Base-by-base conservation (phyloP, 2,888 invertebrate species). In the Halocaridina rubra region DNA sequence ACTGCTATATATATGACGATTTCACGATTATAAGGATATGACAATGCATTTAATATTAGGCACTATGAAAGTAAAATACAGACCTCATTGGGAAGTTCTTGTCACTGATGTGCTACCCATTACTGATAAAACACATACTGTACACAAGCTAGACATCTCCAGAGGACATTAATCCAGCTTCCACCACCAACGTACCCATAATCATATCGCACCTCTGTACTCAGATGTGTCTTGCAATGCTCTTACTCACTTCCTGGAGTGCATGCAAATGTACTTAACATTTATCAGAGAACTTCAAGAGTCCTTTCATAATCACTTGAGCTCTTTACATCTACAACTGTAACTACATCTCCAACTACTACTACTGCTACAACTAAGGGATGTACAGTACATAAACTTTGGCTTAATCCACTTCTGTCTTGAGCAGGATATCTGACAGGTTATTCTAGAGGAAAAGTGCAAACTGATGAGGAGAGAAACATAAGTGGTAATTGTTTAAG, bases 361-460 rank as follows among this genome's bases (percentile, higher is more conserved):
- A 69, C 76, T 27, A 64, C 72, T 75, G 39, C 57, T 79, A n/a
- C 24, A 81, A 81, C 76, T 76, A 32, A 78, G 77, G 71, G 78
- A 78, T 84, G 53, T 53, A 53, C 53, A 53, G 53, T 84, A 84
- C 71, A 84, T 84, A 77, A 84, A 84, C 84, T 84, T 84, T 84
- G 84, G 84, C 84, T 84, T 84, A 33, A 79, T 80, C 79, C 75
- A 80, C 79, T 84, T 84, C 79, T 84, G 79, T 84, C 84, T 84
- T 84, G 84, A 84, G 84, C 84, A 80, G 84, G 80, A 80, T 84
- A 76, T 64, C 67, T 64, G 46, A 39, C 81, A 67, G 22, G 24
- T 67, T 67, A 29, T 24, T 4, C 16, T 29, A 67, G 27, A 67
- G 24, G 67, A 22, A 10, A 53, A 53, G 53, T 53, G 53, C 53